phyloP scores from a whole-genome alignment of 2,888 invertebrate genomes.

The Scrobipalpa atriplicella region DNA sequence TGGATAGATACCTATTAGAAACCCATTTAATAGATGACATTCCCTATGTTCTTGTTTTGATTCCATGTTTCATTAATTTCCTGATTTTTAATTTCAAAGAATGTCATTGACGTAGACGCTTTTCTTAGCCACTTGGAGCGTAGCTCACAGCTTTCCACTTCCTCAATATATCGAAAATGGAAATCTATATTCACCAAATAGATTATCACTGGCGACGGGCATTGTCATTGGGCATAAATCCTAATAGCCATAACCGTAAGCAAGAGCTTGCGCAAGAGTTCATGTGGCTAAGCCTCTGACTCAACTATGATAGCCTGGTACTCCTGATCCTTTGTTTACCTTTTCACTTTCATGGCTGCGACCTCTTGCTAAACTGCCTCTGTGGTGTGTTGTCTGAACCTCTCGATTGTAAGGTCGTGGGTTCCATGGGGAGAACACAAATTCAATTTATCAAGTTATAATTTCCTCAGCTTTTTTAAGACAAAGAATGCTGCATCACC shows the following conservation, averaged over 20 bases:
- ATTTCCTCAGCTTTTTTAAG: no score
- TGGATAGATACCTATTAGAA: no score
- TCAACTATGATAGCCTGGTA: slow-evolving; percentile 40
- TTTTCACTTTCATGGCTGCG: slow-evolving; percentile 24
- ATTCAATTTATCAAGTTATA: no score
- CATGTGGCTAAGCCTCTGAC: slow-evolving; percentile 37
- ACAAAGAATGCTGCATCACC: no score
- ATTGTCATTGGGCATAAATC: slow-evolving; percentile 17
- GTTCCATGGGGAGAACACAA: no score
- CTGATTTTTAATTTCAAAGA: background rate
- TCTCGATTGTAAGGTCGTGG: no score
- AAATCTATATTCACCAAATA: slow-evolving; percentile 18
- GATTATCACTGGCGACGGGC: slow-evolving; percentile 4
- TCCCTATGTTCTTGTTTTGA: background rate
- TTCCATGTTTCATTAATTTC: background rate
- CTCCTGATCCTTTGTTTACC: slow-evolving; percentile 30
- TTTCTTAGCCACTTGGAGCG: background rate
- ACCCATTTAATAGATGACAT: no score
- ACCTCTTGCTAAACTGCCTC: background rate
- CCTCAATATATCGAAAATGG: background rate
- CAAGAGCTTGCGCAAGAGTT: slow-evolving; percentile 33
- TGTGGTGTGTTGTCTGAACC: no score
- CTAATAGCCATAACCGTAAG: slow-evolving; percentile 13
- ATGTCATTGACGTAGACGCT: background rate
- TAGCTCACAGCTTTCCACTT: background rate